Conservation (phyloP, 2,797 vertebrate genomes). For the Alfaro cultratus region DNA sequence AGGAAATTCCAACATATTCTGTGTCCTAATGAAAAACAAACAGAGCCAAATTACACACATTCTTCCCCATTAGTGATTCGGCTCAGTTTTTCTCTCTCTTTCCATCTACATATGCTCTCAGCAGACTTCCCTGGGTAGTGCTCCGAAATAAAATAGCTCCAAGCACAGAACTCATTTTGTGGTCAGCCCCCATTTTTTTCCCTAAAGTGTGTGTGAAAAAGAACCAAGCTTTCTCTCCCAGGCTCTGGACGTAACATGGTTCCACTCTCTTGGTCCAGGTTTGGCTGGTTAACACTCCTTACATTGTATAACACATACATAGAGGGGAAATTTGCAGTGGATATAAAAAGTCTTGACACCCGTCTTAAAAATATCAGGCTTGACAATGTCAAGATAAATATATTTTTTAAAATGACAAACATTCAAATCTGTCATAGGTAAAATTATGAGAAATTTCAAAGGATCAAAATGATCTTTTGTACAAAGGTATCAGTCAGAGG, state of each 20-base stretch:
- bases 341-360: background rate
- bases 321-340: background rate
- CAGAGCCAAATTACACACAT: slow-evolving; percentile 66
- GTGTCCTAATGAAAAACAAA: slow-evolving; percentile 74
- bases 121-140: slow-evolving; percentile 76
- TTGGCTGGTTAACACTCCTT: slow-evolving; percentile 66
- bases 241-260: slow-evolving; percentile 59
- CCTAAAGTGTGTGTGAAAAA: slow-evolving; percentile 77
- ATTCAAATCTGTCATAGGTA: background rate
- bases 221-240: slow-evolving; percentile 67
- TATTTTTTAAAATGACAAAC: background rate
- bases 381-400: background rate
- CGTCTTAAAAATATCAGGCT: background rate
- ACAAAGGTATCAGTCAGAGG: background rate
- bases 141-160: slow-evolving; percentile 65
- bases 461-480: background rate
- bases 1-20: slow-evolving; percentile 71
- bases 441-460: background rate
- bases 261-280: slow-evolving; percentile 39
- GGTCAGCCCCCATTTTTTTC: slow-evolving; percentile 50
- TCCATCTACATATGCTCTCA: slow-evolving; percentile 61
- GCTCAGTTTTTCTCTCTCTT: slow-evolving; percentile 49
- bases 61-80: slow-evolving; percentile 62
- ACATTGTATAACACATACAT: slow-evolving; percentile 56
- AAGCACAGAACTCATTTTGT: slow-evolving; percentile 78